A percentile compares a stretch with the other conserved stretches of the same genome.
These are phyloP conservation scores for Patella ulyssiponensis DNA, from an alignment of 2,888 invertebrate genomes.

Conservation along the genomic window DNA sequence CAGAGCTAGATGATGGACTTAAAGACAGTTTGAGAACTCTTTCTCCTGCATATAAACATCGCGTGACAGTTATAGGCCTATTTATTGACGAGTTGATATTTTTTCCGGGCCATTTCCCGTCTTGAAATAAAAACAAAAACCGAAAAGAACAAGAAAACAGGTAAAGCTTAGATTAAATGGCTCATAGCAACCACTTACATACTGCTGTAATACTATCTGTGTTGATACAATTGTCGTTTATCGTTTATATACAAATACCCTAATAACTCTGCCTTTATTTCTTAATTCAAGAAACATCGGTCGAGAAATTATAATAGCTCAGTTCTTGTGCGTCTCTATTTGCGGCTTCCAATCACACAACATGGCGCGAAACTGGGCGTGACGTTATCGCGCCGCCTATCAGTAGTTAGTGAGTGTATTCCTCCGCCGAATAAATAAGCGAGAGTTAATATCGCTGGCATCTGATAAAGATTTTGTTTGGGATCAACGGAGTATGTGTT, in stretches of 20 bases:
- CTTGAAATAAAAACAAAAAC: constrained; percentile 4
- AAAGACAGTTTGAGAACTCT: too few relatives aligned
- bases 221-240: constrained; percentile 10
- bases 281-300: constrained; percentile 9
- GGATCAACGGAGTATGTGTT: background rate
- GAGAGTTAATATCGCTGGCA: constrained; percentile 1
- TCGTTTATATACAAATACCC: constrained; percentile 10
- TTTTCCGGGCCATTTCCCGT: background rate
- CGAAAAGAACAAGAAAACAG: background rate
- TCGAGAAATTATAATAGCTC: background rate
- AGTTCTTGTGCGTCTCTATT: background rate
- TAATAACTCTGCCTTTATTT: background rate
- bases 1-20: too few relatives aligned
- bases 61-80: background rate
- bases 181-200: background rate
- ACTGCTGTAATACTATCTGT: background rate
- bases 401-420: constrained; percentile 21
- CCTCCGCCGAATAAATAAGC: constrained; percentile 28
- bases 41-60: background rate
- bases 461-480: constrained; percentile 6
- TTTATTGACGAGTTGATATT: constrained; percentile 8
- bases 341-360: constrained; percentile 1
- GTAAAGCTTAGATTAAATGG: background rate
- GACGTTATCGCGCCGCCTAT: constrained; percentile 18
- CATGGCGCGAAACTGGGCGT: constrained; percentile 12